Evolutionary conservation across 2,113 vertebrate genomes (phyloP), one percentile per base, ranked within the genome.

Genomic region (Pycnonotus jocosus): DNA sequence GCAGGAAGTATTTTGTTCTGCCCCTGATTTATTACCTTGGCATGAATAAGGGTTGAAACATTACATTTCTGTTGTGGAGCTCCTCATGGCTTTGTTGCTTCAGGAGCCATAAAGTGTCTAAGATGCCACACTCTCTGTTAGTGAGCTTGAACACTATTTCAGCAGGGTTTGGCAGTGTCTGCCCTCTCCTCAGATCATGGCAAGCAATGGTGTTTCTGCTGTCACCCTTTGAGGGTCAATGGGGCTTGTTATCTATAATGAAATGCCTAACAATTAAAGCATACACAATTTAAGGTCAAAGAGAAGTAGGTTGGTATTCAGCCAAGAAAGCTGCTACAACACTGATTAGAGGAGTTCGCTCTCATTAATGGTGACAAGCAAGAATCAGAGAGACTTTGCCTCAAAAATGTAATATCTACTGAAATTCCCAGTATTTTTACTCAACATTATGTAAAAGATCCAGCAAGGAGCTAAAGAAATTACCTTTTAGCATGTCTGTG

Each of bases 61-160:
- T 24, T 3, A 4, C 23, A 35, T 10, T 48, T 50, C 14, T 45
- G 35, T 31, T 48, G 2, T 53, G n/a, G 33, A 69, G 60, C 12
- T 38, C 25, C 15, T 51, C 7, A 5, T 12, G 40, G 18, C 62
- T 61, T 65, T 69, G n/a, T 17, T 9, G 20, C 37, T 19, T 60
- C 30, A 24, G 37, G 25, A 79, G 37, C 8, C 7, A 22, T 20
- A 47, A 57, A 25, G 11, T 64, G 6, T 37, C 44, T 22, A 19
- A 88, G 42, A 22, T 31, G 12, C 4, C 44, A 21, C 23, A 21
- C 11, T 12, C 11, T 17, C 3, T 13, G 0, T 20, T 10, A 0
- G 0, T 33, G 54, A 45, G 17, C 40, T 80, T 19, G 15, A 81
- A 30, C 10, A 4, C 12, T 30, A 0, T 9, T n/a, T 50, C 44